Evolutionary conservation across 2,888 invertebrate genomes (phyloP).

Genomic region (Dasypolia templi): DNA sequence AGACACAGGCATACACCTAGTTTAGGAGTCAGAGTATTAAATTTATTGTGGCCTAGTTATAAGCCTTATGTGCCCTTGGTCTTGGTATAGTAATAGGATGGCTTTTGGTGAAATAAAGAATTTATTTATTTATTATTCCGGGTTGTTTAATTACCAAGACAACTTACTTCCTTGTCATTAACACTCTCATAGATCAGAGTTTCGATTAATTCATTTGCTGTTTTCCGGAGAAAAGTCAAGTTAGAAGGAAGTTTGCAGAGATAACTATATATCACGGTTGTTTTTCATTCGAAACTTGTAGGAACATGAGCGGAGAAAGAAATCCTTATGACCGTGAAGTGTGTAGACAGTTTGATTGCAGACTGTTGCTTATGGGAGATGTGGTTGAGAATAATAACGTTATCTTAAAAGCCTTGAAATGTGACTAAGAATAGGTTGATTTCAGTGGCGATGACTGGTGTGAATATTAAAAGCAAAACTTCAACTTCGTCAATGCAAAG

Average conservation of each 20-base stretch:
- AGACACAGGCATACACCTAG: too few relatives aligned
- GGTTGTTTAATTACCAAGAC: neutral
- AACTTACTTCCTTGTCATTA: neutral
- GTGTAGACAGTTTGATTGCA: neutral
- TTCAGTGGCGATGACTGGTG: neutral
- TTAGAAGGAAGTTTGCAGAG: conserved; percentile 2
- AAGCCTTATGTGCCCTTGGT: too few relatives aligned
- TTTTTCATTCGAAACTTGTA: conserved; percentile 17
- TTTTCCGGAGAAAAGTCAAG: neutral
- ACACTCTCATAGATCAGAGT: neutral
- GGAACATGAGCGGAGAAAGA: conserved; percentile 15
- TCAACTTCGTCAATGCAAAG: neutral
- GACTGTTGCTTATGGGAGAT: neutral
- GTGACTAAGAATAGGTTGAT: neutral
- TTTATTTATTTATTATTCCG: too few relatives aligned
- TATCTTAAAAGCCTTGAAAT: neutral
- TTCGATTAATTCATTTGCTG: conserved; percentile 18
- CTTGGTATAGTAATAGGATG: too few relatives aligned
- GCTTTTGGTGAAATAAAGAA: too few relatives aligned
- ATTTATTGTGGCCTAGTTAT: too few relatives aligned
- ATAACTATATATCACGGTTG: conserved; percentile 12
- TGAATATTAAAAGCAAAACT: neutral
- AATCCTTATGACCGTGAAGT: conserved; percentile 31
- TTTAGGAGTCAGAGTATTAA: too few relatives aligned
- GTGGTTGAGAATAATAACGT: neutral